phyloP scores from a whole-genome alignment of 2,888 invertebrate genomes.

The Ornithoptera alexandrae region DNA sequence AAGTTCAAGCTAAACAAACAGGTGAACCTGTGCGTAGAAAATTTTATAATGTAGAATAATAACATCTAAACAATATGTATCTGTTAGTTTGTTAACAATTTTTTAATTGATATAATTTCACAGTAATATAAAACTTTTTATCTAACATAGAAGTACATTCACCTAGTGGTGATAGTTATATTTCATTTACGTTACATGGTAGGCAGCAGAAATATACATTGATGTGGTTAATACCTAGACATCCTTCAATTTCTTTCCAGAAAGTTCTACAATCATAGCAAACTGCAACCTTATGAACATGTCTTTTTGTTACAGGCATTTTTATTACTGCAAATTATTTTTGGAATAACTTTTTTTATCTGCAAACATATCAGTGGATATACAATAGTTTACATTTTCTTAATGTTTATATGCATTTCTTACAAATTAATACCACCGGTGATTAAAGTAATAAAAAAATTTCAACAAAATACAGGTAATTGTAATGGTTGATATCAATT shows the following conservation, averaged over 20 bases:
- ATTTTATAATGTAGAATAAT: no score
- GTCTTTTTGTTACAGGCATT: slow-evolving; percentile 63
- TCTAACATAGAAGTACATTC: neutral
- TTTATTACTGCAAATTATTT: slow-evolving; percentile 59
- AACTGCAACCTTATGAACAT: neutral
- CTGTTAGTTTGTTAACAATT: no score
- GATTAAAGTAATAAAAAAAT: slow-evolving; percentile 50
- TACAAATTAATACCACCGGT: slow-evolving; percentile 58
- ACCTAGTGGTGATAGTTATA: no score
- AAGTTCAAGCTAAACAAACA: no score
- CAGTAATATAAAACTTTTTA: neutral
- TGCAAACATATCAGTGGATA: slow-evolving; percentile 66
- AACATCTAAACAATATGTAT: no score
- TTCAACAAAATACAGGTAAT: slow-evolving; percentile 67
- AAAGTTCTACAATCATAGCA: neutral
- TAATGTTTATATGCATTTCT: slow-evolving; percentile 53
- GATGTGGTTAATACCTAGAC: no score
- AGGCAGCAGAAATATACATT: no score
- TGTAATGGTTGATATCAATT: neutral
- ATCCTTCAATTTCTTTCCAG: no score
- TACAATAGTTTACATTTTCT: slow-evolving; percentile 53
- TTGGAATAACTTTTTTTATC: slow-evolving; percentile 53
- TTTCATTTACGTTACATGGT: neutral
- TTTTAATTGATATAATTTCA: neutral
- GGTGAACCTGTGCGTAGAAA: no score